These are phyloP conservation scores for Chaenocephalus aceratus DNA, from an alignment of 2,113 vertebrate species.

Conservation along the genomic window DNA sequence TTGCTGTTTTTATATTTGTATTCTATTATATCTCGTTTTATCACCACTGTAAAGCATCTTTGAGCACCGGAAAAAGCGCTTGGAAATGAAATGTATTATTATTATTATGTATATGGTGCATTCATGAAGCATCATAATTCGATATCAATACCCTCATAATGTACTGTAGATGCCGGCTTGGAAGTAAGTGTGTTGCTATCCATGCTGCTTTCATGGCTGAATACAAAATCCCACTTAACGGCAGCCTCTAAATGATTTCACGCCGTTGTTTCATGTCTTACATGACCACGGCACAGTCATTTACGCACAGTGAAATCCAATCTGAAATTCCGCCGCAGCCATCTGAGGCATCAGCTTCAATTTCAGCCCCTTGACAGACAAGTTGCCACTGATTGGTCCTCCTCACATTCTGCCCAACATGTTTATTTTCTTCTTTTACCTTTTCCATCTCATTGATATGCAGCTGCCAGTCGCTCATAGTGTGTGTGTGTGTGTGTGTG, in stretches of 20 bases:
- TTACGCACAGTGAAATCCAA: neutral
- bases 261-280: neutral
- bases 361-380: constrained; percentile 40
- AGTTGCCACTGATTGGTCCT: constrained; percentile 46
- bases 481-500: neutral
- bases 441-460: constrained; percentile 61
- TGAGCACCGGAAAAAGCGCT: too few relatives aligned
- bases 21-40: too few relatives aligned
- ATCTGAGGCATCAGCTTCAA: constrained; percentile 22
- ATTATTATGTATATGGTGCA: too few relatives aligned
- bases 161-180: too few relatives aligned
- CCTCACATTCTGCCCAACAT: constrained; percentile 43
- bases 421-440: constrained; percentile 57
- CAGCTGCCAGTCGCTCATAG: constrained; percentile 32
- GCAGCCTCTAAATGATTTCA: neutral
- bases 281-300: neutral
- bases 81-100: too few relatives aligned
- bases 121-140: too few relatives aligned
- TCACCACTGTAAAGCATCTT: too few relatives aligned
- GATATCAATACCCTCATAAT: too few relatives aligned
- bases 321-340: constrained; percentile 12
- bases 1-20: too few relatives aligned
- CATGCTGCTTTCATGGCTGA: neutral
- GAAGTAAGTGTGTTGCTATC: neutral
- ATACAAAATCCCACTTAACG: neutral